Percentiles rank a stretch among this genome's conserved stretches.
These are phyloP conservation scores for Nasalis larvatus DNA, from an alignment of 2,113 vertebrate genomes.

Conservation along the genomic window DNA sequence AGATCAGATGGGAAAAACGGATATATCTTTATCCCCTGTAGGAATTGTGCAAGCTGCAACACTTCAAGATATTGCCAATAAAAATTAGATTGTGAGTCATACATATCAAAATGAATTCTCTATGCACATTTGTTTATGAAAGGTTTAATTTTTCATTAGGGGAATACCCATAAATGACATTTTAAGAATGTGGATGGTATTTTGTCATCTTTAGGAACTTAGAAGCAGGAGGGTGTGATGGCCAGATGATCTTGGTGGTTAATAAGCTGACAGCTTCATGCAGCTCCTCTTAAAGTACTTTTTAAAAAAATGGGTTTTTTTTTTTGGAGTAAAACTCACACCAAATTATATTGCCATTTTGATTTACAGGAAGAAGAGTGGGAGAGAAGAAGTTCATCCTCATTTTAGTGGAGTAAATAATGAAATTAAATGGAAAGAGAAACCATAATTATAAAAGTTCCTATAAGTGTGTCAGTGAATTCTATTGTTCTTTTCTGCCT, in stretches of 20 bases:
- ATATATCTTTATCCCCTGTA: constrained; percentile 43
- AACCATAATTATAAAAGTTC: constrained; percentile 39
- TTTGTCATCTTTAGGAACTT: constrained; percentile 53
- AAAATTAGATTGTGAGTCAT: constrained; percentile 56
- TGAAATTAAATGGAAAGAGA: constrained; percentile 44
- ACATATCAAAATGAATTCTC: constrained; percentile 46
- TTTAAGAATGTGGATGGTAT: constrained; percentile 12
- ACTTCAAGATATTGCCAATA: constrained; percentile 62
- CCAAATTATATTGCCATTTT: constrained; percentile 41
- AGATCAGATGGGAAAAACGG: constrained; percentile 51
- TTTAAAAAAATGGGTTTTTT: neutral
- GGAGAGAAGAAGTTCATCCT: constrained; percentile 19
- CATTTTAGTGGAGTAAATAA: constrained; percentile 52
- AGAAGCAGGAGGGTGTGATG: neutral
- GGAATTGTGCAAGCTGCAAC: neutral
- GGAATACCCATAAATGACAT: constrained; percentile 43
- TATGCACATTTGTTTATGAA: constrained; percentile 47
- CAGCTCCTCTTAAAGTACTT: neutral
- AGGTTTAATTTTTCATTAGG: constrained; percentile 27
- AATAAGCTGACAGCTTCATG: constrained; percentile 36
- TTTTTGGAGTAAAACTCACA: constrained; percentile 39
- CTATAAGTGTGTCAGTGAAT: constrained; percentile 34
- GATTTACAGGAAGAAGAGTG: neutral
- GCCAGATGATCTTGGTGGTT: constrained; percentile 34
- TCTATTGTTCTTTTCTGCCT: constrained; percentile 37